Percentiles rank a stretch among this genome's conserved stretches.
phyloP scores from a whole-genome alignment of 1,140 invertebrate genomes.

The Coptotermes formosanus region DNA sequence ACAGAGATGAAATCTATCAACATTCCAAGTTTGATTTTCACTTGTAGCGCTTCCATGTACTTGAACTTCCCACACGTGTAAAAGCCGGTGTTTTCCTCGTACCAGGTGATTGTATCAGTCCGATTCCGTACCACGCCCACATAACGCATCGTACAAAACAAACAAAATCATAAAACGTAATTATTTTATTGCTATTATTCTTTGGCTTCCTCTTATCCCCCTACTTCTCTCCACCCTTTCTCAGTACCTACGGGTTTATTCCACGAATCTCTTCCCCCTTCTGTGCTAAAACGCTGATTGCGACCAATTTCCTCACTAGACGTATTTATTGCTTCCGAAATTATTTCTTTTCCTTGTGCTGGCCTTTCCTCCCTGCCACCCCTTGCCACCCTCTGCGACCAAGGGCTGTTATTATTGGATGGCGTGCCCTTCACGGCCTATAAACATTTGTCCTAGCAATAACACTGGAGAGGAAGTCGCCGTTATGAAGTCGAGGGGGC shows the following conservation, averaged over 20 bases:
- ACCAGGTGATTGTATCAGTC: background rate
- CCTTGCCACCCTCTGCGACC: background rate
- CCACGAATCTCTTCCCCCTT: background rate
- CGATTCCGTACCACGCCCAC: background rate
- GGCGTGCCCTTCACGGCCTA: background rate
- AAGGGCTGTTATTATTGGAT: background rate
- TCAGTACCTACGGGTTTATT: background rate
- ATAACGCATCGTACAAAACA: background rate
- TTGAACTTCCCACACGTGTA: too few species aligned
- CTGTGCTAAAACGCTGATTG: background rate
- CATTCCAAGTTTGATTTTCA: too few species aligned
- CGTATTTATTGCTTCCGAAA: conserved; percentile 24
- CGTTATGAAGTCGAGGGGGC: background rate
- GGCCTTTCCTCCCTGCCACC: background rate
- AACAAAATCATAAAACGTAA: background rate
- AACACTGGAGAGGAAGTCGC: background rate
- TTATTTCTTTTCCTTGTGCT: background rate
- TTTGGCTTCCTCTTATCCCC: background rate
- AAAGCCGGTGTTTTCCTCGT: background rate
- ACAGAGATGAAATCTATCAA: too few species aligned
- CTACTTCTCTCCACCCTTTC: background rate
- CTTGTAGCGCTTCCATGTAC: too few species aligned
- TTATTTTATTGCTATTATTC: conserved; percentile 13
- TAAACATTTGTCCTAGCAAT: background rate
- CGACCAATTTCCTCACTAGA: conserved; percentile 18